Percentiles rank a stretch among this genome's conserved stretches.
Evolutionary conservation across 2,113 vertebrate species (phyloP).

Genomic region (Anser cygnoides): DNA sequence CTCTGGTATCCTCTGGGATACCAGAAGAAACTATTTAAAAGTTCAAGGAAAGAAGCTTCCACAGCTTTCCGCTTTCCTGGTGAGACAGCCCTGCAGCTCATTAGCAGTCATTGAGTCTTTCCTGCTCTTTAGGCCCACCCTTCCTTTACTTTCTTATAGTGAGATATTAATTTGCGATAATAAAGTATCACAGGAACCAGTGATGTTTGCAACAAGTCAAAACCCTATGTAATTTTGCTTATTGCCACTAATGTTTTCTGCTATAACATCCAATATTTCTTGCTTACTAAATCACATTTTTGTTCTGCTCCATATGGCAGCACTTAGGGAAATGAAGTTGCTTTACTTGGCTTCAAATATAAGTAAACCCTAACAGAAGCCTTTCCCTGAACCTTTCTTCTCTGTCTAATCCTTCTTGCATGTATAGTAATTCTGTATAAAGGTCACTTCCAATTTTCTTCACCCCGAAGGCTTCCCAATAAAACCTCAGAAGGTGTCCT

Average conservation of each 20-base stretch:
- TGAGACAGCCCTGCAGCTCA: neutral
- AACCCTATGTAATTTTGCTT: neutral
- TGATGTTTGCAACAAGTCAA: neutral
- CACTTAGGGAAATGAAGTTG: neutral
- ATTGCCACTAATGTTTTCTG: neutral
- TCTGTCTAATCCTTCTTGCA: neutral
- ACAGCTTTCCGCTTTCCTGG: conserved; percentile 17
- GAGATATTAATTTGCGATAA: neutral
- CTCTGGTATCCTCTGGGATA: conserved; percentile 13
- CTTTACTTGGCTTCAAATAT: conserved; percentile 35
- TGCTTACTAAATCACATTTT: conserved; percentile 28
- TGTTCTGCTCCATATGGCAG: neutral
- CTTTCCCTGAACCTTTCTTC: conserved; percentile 49
- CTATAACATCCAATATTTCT: neutral
- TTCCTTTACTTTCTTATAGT: conserved; percentile 54
- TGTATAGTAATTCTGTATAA: conserved; percentile 46
- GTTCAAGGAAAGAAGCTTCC: conserved; percentile 37
- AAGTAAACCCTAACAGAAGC: conserved; percentile 20
- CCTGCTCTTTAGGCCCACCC: conserved; percentile 40
- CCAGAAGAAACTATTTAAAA: neutral
- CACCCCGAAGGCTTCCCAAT: conserved; percentile 49
- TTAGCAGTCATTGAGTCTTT: conserved; percentile 11
- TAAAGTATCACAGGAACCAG: neutral
- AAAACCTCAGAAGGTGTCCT: conserved; percentile 57
- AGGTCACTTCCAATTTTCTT: conserved; percentile 55